Percentiles rank a stretch among this genome's conserved stretches.
Conservation (phyloP, 2,888 invertebrate genomes). For the Chymomyza fuscimana region DNA sequence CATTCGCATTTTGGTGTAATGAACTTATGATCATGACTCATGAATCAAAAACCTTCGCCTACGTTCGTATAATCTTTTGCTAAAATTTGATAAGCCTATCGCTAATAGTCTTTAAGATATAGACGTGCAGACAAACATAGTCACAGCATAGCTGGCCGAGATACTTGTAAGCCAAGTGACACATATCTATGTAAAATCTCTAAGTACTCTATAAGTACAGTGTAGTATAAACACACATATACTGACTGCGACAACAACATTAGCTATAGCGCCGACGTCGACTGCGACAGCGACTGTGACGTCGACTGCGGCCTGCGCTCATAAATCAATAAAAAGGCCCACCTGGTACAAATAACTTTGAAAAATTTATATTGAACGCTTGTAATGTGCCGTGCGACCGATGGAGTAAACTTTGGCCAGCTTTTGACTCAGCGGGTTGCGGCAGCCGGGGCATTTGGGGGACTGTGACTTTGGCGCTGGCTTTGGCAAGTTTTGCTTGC, state of each 20-base stretch:
- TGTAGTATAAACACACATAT: neutral
- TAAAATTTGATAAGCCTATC: too few species aligned
- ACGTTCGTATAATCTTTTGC: too few species aligned
- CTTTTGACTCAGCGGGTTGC: neutral
- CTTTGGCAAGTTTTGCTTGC: constrained; percentile 16
- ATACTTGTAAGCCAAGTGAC: too few species aligned
- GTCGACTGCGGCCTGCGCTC: constrained; percentile 26
- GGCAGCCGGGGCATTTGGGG: neutral
- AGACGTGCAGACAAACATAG: too few species aligned
- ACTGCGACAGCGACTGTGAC: neutral
- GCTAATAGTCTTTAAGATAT: too few species aligned
- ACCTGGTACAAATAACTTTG: constrained; percentile 68
- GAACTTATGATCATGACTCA: too few species aligned
- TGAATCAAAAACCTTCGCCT: too few species aligned
- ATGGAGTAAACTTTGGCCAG: neutral
- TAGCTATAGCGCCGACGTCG: neutral
- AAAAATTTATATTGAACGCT: constrained; percentile 60
- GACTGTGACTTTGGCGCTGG: neutral
- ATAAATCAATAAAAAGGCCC: constrained; percentile 66
- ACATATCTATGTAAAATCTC: too few species aligned
- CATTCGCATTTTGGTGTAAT: too few species aligned
- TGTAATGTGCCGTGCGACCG: constrained; percentile 8
- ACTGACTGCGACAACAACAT: neutral
- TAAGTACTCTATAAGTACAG: too few species aligned
- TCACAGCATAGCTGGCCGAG: too few species aligned